Evolutionary conservation across 2,888 invertebrate genomes (phyloP).

Genomic region (Gnatocerus cornutus): DNA sequence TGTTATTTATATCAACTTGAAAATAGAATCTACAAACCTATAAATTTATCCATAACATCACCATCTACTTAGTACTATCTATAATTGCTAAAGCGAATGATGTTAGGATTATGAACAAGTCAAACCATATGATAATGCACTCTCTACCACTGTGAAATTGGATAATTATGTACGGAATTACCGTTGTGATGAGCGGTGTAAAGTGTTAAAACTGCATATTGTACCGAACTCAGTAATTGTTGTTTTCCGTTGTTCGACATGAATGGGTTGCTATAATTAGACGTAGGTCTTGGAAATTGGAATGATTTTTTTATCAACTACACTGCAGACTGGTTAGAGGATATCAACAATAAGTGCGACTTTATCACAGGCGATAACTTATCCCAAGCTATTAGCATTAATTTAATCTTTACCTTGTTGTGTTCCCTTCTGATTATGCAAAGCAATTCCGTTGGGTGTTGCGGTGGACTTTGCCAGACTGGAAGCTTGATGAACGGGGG

Average conservation of each 20-base stretch:
- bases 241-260: constrained; percentile 5
- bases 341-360: neutral
- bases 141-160: constrained; percentile 27
- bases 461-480: constrained; percentile 1
- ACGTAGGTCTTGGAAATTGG: neutral
- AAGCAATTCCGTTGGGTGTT: constrained; percentile 27
- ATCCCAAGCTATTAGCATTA: constrained; percentile 27
- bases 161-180: constrained; percentile 30
- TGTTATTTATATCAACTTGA: constrained; percentile 17
- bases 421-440: constrained; percentile 24
- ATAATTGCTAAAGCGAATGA: constrained; percentile 22
- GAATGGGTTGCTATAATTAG: constrained; percentile 1
- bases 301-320: too few relatives aligned
- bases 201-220: constrained; percentile 30
- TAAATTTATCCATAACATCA: constrained; percentile 31
- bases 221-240: constrained; percentile 10
- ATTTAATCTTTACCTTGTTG: constrained; percentile 24
- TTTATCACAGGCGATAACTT: constrained; percentile 16
- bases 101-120: constrained; percentile 7
- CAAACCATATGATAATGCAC: constrained; percentile 17
- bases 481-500: neutral
- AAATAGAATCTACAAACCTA: constrained; percentile 24
- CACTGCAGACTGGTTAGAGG: too few relatives aligned
- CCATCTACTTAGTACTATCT: constrained; percentile 34
- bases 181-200: constrained; percentile 30